A percentile compares a stretch with the other conserved stretches of the same genome.
phyloP scores from a whole-genome alignment of 2,797 vertebrate species.

The Sebastolobus altivelis region DNA sequence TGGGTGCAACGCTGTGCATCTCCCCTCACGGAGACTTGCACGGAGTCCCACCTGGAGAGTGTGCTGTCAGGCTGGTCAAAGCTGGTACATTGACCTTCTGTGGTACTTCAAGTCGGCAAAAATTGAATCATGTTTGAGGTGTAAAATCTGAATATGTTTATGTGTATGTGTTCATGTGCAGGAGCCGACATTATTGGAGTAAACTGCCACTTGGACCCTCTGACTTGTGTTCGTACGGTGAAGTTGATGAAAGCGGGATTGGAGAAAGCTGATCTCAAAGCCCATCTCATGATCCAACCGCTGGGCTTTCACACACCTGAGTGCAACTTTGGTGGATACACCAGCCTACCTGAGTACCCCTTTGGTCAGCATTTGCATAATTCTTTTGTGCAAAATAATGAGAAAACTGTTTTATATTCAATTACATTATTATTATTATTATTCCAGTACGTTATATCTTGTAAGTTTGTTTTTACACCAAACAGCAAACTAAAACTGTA shows the following conservation, averaged over 20 bases:
- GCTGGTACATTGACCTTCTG: constrained; percentile 82
- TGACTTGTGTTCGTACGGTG: constrained; percentile 82
- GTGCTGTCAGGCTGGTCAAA: constrained; percentile 88
- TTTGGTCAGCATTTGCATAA: constrained; percentile 84
- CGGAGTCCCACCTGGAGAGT: constrained; percentile 85
- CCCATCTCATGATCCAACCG: constrained; percentile 89
- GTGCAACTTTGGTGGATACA: constrained; percentile 70
- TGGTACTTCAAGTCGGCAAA: background rate
- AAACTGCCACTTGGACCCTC: constrained; percentile 91
- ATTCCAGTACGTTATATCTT: background rate
- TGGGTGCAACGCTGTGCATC: constrained; percentile 90
- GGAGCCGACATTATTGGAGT: constrained; percentile 90
- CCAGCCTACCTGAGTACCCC: constrained; percentile 88
- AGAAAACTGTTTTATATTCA: background rate
- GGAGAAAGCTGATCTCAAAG: constrained; percentile 86
- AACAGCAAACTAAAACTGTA: background rate
- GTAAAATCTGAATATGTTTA: background rate
- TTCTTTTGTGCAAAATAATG: background rate
- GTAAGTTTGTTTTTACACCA: background rate
- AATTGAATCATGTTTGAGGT: background rate
- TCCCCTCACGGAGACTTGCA: constrained; percentile 88
- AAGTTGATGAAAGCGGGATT: constrained; percentile 89
- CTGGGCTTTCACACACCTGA: constrained; percentile 90
- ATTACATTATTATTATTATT: background rate
- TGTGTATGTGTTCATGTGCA: constrained; percentile 48